Evolutionary conservation across 2,113 vertebrate genomes (phyloP), one percentile per base, ranked within the genome.

Genomic region (Planiliza haematocheilus): DNA sequence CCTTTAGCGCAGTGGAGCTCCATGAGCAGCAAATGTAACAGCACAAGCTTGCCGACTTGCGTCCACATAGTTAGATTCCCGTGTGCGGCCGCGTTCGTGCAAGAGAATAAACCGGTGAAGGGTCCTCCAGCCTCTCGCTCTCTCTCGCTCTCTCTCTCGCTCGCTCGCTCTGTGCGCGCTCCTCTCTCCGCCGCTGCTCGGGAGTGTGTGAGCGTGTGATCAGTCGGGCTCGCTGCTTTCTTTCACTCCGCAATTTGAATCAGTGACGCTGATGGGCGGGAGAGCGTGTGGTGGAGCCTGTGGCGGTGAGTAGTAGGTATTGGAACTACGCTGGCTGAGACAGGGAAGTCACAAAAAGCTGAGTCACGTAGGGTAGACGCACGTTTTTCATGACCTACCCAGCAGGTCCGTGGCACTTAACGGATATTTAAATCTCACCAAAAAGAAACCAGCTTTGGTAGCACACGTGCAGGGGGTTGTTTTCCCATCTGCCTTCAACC

Each of bases 31-130:
- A 93, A 66, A 87, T 93, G 91, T 30, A 94, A 72, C 4, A 94
- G 85, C 81, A 93, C 65, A 7, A 95, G 89, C 83, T 92, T 92
- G 30, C 91, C 89, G 74, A 91, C 77, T 70, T 89, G 85, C 10
- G 90, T 89, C 93, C 92, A 92, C 94, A 95, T 94, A 78, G 88
- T 91, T 88, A 87, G 70, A 86, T 91, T 79, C 88, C 37, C 58
- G 10, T 72, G 42, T 41, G 34, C 72, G 74, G 64, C 64, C 77
- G 80, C 59, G 88, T 60, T 85, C 89, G 77, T 85, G 63, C 70
- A 71, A 73, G 57, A 58, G 63, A 70, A 74, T 66, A 42, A 67
- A 8, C 14, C 62, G 55, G 21, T 58, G 80, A 86, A 57, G 60
- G 73, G 74, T 74, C 77, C n/a, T 70, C 73, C 80, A 20, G n/a